Conservation (phyloP, 1,140 invertebrate species). For the Glomeris maerens region DNA sequence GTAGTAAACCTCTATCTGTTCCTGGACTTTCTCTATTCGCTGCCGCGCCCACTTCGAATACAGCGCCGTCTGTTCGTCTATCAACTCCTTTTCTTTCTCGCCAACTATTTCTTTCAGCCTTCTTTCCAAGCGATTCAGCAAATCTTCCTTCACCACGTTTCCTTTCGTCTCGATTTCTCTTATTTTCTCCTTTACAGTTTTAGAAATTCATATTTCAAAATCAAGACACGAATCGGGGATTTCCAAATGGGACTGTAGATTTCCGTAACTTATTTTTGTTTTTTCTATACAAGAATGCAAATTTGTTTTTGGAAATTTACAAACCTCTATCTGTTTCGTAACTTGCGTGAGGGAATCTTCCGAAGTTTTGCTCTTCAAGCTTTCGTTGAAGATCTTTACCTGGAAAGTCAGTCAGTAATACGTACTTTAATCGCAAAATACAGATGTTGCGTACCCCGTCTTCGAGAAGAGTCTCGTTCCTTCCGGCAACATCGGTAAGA, state of each 20-base stretch:
- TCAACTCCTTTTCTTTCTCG: conserved; percentile 20
- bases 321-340: too few relatives aligned
- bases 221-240: too few relatives aligned
- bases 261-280: conserved; percentile 20
- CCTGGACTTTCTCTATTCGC: conserved; percentile 20
- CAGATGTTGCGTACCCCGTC: conserved; percentile 19
- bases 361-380: too few relatives aligned
- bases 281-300: neutral
- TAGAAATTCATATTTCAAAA: conserved; percentile 8
- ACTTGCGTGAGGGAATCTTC: too few relatives aligned
- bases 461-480: conserved; percentile 28
- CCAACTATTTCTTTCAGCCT: too few relatives aligned
- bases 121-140: too few relatives aligned
- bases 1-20: conserved; percentile 21
- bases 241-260: too few relatives aligned
- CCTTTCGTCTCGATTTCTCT: conserved; percentile 23
- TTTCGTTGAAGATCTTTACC: too few relatives aligned
- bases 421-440: conserved; percentile 31
- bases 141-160: too few relatives aligned
- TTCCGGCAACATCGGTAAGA: conserved; percentile 22
- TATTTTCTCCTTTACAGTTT: conserved; percentile 8
- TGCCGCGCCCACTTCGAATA: conserved; percentile 23
- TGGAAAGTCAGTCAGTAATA: too few relatives aligned
- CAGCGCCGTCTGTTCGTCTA: conserved; percentile 16
- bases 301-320: neutral